phyloP scores from a whole-genome alignment of 2,113 vertebrate genomes.

The Oenanthe oenanthe region DNA sequence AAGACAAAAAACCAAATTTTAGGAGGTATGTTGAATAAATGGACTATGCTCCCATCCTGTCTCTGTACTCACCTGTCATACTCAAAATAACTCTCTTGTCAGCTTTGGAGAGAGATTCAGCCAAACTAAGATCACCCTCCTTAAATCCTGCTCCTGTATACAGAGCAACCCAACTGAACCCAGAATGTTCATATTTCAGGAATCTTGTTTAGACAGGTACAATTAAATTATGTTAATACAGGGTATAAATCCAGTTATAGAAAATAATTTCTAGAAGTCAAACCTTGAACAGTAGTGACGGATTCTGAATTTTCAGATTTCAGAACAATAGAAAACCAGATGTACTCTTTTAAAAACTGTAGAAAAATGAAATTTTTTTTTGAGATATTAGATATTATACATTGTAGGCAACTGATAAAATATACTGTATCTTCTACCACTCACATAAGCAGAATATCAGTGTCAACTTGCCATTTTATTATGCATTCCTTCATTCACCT shows the following conservation, averaged over 20 bases:
- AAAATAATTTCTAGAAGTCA: not conserved
- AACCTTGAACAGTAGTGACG: not conserved
- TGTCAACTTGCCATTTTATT: not conserved
- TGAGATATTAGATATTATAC: not conserved
- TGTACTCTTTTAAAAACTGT: not conserved
- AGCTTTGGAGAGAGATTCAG: not conserved
- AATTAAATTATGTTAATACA: not conserved
- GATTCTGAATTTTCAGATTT: not conserved
- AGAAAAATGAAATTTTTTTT: not conserved
- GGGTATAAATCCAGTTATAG: not conserved
- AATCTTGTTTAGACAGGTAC: not conserved
- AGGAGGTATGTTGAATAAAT: not conserved
- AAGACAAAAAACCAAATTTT: not conserved
- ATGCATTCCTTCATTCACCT: not conserved
- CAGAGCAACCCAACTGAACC: rapidly evolving
- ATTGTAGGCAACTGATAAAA: not conserved
- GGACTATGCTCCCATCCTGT: rapidly evolving
- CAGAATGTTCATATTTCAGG: not conserved
- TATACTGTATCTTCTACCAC: not conserved
- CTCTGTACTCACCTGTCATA: not conserved
- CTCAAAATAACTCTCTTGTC: not conserved
- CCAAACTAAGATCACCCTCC: not conserved
- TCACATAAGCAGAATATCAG: not conserved
- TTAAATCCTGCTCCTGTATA: not conserved
- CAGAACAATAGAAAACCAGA: not conserved